Evolutionary conservation across 2,888 invertebrate species (phyloP).

Genomic region (Dinocampus coccinellae): DNA sequence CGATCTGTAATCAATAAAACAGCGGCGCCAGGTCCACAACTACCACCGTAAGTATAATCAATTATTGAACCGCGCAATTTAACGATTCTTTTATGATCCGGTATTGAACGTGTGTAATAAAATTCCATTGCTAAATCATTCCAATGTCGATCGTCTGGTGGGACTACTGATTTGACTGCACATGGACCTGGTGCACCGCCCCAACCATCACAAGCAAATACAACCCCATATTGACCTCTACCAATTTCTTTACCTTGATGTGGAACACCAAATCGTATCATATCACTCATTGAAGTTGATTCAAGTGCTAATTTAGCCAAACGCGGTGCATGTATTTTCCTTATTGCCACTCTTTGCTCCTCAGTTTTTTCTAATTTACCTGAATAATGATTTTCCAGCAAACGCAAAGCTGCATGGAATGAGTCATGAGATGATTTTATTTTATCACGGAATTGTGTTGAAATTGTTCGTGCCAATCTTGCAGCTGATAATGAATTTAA

Average conservation of each 20-base stretch:
- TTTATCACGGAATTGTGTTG: slow-evolving; percentile 81
- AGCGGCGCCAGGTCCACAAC: slow-evolving; percentile 73
- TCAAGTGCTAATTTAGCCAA: slow-evolving; percentile 86
- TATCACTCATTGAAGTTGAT: slow-evolving; percentile 85
- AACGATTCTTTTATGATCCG: slow-evolving; percentile 84
- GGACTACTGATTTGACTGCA: slow-evolving; percentile 89
- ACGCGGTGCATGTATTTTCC: slow-evolving; percentile 84
- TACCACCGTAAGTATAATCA: slow-evolving; percentile 81
- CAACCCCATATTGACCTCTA: slow-evolving; percentile 91
- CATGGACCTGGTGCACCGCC: slow-evolving; percentile 83
- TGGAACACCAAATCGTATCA: slow-evolving; percentile 80
- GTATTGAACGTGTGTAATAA: slow-evolving; percentile 89
- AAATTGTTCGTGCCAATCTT: slow-evolving; percentile 80
- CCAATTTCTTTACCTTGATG: slow-evolving; percentile 78
- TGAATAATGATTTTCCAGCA: slow-evolving; percentile 79
- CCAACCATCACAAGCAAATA: slow-evolving; percentile 81
- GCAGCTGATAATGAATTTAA: slow-evolving; percentile 79
- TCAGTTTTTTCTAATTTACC: slow-evolving; percentile 84
- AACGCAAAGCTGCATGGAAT: slow-evolving; percentile 80
- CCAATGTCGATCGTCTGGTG: slow-evolving; percentile 90
- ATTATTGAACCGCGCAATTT: slow-evolving; percentile 84
- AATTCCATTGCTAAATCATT: slow-evolving; percentile 92
- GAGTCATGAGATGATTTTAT: slow-evolving; percentile 83
- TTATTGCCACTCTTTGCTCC: slow-evolving; percentile 81
- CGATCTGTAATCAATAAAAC: slow-evolving; percentile 87